Base-by-base conservation (phyloP, 2,888 invertebrate species). In the Melikaiella ostensackeni region DNA sequence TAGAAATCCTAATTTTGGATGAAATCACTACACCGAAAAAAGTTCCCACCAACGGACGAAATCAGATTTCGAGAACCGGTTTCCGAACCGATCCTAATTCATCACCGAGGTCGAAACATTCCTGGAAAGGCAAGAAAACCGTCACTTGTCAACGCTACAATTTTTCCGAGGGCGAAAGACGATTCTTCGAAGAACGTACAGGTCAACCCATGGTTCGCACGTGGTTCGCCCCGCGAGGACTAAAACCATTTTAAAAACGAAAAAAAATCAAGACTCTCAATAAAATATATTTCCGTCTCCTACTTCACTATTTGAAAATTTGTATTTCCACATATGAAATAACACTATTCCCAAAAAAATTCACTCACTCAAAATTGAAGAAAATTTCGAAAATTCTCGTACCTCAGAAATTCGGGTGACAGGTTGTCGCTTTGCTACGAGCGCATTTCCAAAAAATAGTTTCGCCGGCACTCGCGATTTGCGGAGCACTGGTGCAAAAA, bases 341-440 rank as follows among this genome's bases (percentile, higher is more conserved):
- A 21, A 13, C 5, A 21, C 35, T 35, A n/a, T 35, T 1, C 5
- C 63, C 38, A n/a, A 74, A 70, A 70, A 59, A 70, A 21, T 16
- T 6, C 35, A 66, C 30, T 64, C 24, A 13, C 57, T 21, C 3
- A 59, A 66, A 50, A 66, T 46, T 1, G 3, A 8, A 66, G 16
- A 59, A 24, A 13, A 11, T 13, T 55, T n/a, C 11, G 13, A 16
- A 59, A 24, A 59, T 27, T 27, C 59, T 24, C 86, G 77, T 87
- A 89, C 89, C 89, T 89, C 79, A 86, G 83, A 83, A 87, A 85
- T 89, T 89, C 89, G 84, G 85, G 82, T 84, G 89, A 87, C 89
- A 86, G 85, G 79, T 84, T 87, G 87, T 80, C 84, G 85, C 82
- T 85, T 87, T 76, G 88, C 84, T 89, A 87, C 84, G 88, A 86